Evolutionary conservation across 30 jellyfish, hydroid and myxozoan species (phyloP), one percentile per base, ranked within the genome.

Genomic region (Mastigias papua): DNA sequence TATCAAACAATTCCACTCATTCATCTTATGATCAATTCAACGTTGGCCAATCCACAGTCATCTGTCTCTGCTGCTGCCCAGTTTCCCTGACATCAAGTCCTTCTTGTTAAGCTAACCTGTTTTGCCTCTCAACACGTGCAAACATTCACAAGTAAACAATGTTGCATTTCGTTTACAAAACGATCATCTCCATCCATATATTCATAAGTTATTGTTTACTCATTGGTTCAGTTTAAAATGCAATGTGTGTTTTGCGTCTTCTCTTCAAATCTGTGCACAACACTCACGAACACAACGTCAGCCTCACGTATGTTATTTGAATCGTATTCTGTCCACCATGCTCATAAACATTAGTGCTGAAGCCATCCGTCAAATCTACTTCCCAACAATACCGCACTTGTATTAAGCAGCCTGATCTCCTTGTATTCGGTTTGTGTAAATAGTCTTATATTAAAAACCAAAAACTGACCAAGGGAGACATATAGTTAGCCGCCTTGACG

Each of bases 131-230:
- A 1, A 2, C 42, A 23, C 4, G 37, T n/a, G 4, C 23, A 63
- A 63, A 9, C 74, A 63, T 27, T 23, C 74, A 21, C 34, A 63
- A 63, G 74, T 27, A 63, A 63, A n/a, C 27, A 63, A 63, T 23
- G 23, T 20, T 1, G 23, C 1, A 23, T 63, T 8, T 3, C 21
- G 70, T 58, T 58, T 58, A n/a, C 25, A 58, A n/a, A 5, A 23
- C 23, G 74, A 63, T 63, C 1, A 63, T 23, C 46, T 63, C 23
- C 37, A 27, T 63, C 27, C 22, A 19, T n/a, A 63, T 7, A 27
- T 19, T 63, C 35, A 17, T 17, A 19, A 63, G 6, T 21, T 1
- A 9, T 63, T 63, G 26, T 51, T 51, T 10, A 51, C 67, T 4
- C 7, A 10, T 51, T 17, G 67, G 23, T 17, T 51, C 27, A 17